Conservation (phyloP, 2,888 invertebrate genomes). For the Petrolisthes manimaculis region DNA sequence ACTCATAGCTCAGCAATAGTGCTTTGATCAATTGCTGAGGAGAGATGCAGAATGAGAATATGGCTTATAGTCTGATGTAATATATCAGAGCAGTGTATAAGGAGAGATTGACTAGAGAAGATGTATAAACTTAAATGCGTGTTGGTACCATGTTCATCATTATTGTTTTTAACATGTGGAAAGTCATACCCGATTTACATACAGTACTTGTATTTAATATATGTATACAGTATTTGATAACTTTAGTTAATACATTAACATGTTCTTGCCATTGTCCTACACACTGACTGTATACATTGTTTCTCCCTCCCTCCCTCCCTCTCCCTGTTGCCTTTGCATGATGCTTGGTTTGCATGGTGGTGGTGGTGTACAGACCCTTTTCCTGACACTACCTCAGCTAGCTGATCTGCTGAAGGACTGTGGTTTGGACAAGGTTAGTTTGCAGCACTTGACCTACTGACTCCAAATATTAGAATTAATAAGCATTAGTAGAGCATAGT, state of each 20-base stretch:
- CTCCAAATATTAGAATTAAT: neutral
- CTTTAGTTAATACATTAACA: neutral
- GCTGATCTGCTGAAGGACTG: slow-evolving; percentile 53
- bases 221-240: too few species aligned
- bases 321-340: slow-evolving; percentile 50
- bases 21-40: too few species aligned
- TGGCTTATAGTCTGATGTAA: too few species aligned
- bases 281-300: slow-evolving; percentile 25
- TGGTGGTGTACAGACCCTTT: slow-evolving; percentile 49
- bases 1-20: too few species aligned
- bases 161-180: too few species aligned
- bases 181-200: too few species aligned
- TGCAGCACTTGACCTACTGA: neutral
- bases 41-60: too few species aligned
- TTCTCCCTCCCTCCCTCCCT: slow-evolving; percentile 3
- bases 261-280: slow-evolving; percentile 4
- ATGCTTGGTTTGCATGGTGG: slow-evolving; percentile 52
- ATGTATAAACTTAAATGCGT: too few species aligned
- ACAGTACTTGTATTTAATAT: too few species aligned
- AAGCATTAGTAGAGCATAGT: neutral
- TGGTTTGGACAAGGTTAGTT: slow-evolving; percentile 52
- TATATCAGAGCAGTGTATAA: too few species aligned
- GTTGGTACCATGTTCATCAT: too few species aligned
- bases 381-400: slow-evolving; percentile 53
- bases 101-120: too few species aligned